Conservation (phyloP, 1,140 invertebrate genomes). For the Bacillus rossius region DNA sequence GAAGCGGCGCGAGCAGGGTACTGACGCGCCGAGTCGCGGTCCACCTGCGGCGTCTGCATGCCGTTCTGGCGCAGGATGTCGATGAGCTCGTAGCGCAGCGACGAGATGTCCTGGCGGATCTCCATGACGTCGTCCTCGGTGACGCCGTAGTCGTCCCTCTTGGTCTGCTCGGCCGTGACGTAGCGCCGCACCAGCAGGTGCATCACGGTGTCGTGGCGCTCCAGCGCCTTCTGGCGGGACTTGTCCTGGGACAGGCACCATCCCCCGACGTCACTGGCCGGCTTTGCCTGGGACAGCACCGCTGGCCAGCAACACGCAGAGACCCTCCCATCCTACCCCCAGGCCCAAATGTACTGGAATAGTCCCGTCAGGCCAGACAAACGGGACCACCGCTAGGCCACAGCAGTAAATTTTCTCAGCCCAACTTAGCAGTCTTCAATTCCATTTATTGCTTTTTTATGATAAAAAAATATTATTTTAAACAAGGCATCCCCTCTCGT, state of each 20-base stretch:
- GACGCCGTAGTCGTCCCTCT: constrained; percentile 76
- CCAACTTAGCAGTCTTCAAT: too few species aligned
- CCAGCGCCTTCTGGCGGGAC: constrained; percentile 57
- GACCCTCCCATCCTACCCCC: too few species aligned
- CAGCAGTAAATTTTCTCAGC: too few species aligned
- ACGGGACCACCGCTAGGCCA: too few species aligned
- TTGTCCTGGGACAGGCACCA: background rate
- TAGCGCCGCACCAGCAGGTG: constrained; percentile 71
- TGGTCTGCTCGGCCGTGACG: constrained; percentile 75
- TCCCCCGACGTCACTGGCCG: constrained; percentile 24
- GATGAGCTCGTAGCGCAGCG: constrained; percentile 77
- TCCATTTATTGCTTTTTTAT: too few species aligned
- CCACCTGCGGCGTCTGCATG: constrained; percentile 68
- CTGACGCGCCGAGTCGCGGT: constrained; percentile 33
- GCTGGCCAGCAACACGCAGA: too few species aligned
- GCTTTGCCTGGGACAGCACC: constrained; percentile 1
- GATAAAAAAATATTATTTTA: too few species aligned
- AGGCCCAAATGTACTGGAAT: too few species aligned
- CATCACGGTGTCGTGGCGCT: constrained; percentile 70
- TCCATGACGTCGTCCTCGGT: constrained; percentile 96
- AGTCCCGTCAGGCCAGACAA: too few species aligned
- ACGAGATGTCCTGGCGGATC: constrained; percentile 90
- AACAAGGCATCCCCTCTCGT: too few species aligned
- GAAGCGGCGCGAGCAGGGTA: too few species aligned
- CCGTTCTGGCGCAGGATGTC: constrained; percentile 81